phyloP scores from a whole-genome alignment of 1,140 invertebrate genomes.

The Hetaerina americana region DNA sequence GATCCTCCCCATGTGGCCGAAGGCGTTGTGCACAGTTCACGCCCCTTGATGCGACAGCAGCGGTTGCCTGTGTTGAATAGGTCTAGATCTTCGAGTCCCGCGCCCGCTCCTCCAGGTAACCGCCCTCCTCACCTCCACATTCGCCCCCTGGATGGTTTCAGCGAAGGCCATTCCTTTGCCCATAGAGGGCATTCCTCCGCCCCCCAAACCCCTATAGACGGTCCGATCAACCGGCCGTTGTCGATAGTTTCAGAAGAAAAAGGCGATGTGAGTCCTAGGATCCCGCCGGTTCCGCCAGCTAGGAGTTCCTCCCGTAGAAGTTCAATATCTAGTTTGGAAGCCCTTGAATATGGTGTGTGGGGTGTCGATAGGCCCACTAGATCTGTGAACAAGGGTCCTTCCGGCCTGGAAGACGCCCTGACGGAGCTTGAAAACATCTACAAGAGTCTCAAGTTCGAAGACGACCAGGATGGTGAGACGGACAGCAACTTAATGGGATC shows the following conservation, averaged over 20 bases:
- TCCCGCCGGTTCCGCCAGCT: background rate
- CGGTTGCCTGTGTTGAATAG: background rate
- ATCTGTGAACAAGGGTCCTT: conserved; percentile 33
- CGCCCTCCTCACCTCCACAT: background rate
- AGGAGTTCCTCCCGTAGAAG: background rate
- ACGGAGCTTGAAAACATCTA: conserved; percentile 82
- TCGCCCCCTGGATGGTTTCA: background rate
- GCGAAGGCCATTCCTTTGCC: background rate
- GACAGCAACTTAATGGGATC: background rate
- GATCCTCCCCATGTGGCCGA: background rate
- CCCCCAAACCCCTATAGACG: background rate
- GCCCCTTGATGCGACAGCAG: background rate
- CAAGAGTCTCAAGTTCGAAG: conserved; percentile 63
- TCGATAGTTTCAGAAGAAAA: background rate
- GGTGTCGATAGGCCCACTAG: background rate
- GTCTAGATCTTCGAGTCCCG: background rate
- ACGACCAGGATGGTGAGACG: conserved; percentile 34
- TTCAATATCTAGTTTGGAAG: background rate
- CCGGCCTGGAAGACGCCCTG: conserved; percentile 72
- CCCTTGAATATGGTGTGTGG: background rate
- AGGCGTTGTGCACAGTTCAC: background rate
- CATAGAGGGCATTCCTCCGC: background rate
- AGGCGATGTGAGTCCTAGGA: background rate
- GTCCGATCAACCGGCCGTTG: background rate
- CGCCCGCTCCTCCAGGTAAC: background rate